These are phyloP conservation scores for Geotrypetes seraphini DNA, from an alignment of 2,797 vertebrate species.

Conservation along the genomic window DNA sequence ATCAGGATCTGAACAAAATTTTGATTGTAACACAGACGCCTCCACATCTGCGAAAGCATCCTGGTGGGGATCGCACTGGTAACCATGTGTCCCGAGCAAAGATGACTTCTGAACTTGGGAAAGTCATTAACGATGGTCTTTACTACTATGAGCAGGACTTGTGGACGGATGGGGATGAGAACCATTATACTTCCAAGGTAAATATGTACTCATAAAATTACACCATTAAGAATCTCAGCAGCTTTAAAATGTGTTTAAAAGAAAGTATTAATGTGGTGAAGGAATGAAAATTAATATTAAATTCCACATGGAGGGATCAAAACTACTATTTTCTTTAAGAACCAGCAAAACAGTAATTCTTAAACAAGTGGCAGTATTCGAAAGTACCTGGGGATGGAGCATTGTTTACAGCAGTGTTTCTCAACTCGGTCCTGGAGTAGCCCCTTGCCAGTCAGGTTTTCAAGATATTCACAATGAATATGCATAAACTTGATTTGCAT, in stretches of 20 bases:
- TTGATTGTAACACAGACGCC: slow-evolving; percentile 88
- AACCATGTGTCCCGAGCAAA: slow-evolving; percentile 65
- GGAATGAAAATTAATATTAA: no score
- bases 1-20: slow-evolving; percentile 85
- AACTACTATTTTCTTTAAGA: no score
- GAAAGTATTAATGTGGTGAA: background rate
- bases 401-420: no score
- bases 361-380: no score
- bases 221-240: background rate
- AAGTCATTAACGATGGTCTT: slow-evolving; percentile 84
- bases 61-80: slow-evolving; percentile 61
- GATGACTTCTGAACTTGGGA: slow-evolving; percentile 74
- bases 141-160: slow-evolving; percentile 87
- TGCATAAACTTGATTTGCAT: no score
- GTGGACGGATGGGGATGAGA: slow-evolving; percentile 64
- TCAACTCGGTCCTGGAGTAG: no score
- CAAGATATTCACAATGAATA: no score
- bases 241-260: no score
- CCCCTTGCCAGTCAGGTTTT: no score
- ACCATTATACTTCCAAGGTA: slow-evolving; percentile 63
- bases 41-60: slow-evolving; percentile 71
- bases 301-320: no score
- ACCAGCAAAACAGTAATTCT: no score
- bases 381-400: no score
- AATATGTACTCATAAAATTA: slow-evolving; percentile 3